These are phyloP conservation scores for Grus americana DNA, from an alignment of 2,113 vertebrate species.

Conservation along the genomic window DNA sequence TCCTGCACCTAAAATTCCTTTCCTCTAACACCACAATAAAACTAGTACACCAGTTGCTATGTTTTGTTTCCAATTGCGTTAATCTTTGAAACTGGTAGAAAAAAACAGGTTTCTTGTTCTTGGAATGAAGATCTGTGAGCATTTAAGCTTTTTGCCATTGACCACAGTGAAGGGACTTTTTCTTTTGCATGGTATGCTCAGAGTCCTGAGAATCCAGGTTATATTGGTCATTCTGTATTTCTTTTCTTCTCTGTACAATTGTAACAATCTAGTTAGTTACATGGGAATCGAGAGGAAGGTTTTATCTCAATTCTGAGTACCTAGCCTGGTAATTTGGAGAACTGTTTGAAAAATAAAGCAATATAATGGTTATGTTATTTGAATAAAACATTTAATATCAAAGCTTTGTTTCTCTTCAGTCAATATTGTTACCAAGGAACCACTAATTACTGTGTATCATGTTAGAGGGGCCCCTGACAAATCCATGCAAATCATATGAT, in stretches of 20 bases:
- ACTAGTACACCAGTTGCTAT: neutral
- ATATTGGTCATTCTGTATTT: neutral
- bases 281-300: neutral
- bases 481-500: slow-evolving; percentile 49
- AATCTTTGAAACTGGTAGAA: neutral
- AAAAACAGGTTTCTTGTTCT: neutral
- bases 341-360: neutral
- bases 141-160: neutral
- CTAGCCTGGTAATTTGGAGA: neutral
- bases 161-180: neutral
- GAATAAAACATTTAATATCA: neutral
- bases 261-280: neutral
- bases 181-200: neutral
- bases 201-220: neutral
- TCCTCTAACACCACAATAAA: neutral
- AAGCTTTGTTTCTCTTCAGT: neutral
- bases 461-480: slow-evolving; percentile 5
- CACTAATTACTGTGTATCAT: slow-evolving; percentile 19
- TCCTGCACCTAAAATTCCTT: neutral
- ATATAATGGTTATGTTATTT: neutral
- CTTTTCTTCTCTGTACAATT: neutral
- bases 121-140: neutral
- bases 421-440: slow-evolving; percentile 43
- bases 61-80: neutral
- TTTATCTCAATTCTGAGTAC: neutral